These are phyloP conservation scores for Itoplectis maculator DNA, from an alignment of 2,888 invertebrate species.

Conservation along the genomic window DNA sequence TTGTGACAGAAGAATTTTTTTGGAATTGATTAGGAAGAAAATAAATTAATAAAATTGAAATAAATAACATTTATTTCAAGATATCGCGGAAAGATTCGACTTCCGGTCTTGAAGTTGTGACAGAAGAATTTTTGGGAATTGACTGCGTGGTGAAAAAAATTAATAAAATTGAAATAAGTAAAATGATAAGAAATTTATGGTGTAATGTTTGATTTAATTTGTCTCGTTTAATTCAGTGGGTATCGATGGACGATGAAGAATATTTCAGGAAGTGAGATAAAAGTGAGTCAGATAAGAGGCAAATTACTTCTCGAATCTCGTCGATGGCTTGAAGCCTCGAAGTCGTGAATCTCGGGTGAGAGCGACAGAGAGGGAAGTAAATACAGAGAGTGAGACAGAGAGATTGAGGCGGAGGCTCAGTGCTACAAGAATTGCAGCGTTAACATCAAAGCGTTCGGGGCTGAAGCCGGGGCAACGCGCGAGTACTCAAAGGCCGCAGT, in stretches of 20 bases:
- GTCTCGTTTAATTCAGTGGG: too few relatives aligned
- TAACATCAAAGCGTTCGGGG: conserved; percentile 12
- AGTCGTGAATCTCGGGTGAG: neutral
- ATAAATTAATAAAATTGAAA: too few relatives aligned
- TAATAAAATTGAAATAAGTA: too few relatives aligned
- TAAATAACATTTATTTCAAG: too few relatives aligned
- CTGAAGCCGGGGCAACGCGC: neutral
- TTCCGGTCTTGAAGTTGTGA: too few relatives aligned
- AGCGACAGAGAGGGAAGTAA: too few relatives aligned
- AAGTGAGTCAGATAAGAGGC: neutral
- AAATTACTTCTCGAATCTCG: neutral
- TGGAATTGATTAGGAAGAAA: too few relatives aligned
- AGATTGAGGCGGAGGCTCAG: neutral
- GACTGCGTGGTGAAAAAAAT: too few relatives aligned
- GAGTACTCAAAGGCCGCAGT: conserved; percentile 50
- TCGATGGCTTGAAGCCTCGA: neutral
- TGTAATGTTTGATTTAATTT: neutral
- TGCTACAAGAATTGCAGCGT: conserved; percentile 5
- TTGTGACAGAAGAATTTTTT: neutral
- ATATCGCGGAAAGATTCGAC: too few relatives aligned
- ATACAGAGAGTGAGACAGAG: neutral
- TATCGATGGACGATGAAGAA: too few relatives aligned
- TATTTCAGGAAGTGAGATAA: too few relatives aligned
- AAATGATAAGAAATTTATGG: neutral
- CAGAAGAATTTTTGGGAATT: too few relatives aligned